A percentile compares a stretch with the other conserved stretches of the same genome.
These are phyloP conservation scores for Eilema caniola DNA, from an alignment of 2,888 invertebrate species.

Conservation along the genomic window DNA sequence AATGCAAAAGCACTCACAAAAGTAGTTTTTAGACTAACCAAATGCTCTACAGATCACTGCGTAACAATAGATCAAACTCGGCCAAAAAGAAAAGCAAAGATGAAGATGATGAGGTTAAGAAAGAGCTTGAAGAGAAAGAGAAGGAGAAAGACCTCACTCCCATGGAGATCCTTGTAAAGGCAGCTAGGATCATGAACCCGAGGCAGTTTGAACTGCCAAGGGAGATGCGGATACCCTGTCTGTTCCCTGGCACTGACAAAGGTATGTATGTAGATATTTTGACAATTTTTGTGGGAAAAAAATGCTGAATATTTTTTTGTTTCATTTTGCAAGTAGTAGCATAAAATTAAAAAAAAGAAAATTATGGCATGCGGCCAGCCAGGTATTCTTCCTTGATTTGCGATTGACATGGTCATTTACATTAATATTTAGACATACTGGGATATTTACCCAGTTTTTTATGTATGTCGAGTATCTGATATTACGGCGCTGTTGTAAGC, in stretches of 20 bases:
- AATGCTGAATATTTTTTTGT: no score
- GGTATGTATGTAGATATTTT: constrained; percentile 13
- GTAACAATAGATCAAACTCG: constrained; percentile 70
- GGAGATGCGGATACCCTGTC: constrained; percentile 91
- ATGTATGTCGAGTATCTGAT: no score
- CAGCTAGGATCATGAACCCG: constrained; percentile 95
- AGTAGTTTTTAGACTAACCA: neutral
- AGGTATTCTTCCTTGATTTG: no score
- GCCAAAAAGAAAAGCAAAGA: constrained; percentile 68
- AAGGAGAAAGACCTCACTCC: constrained; percentile 84
- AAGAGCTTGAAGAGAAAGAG: constrained; percentile 44
- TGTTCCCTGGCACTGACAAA: constrained; percentile 94
- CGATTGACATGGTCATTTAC: no score
- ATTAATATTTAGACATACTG: no score
- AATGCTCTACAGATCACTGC: constrained; percentile 53
- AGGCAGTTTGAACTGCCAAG: constrained; percentile 95
- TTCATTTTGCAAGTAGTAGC: no score
- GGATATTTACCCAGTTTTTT: no score
- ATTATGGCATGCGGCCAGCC: no score
- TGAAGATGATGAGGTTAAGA: constrained; percentile 62
- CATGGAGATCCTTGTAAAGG: constrained; percentile 92
- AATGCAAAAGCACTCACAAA: neutral
- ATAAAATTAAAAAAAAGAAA: no score
- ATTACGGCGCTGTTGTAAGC: no score
- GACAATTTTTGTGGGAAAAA: neutral